Percentiles rank a stretch among this genome's conserved stretches.
phyloP scores from a whole-genome alignment of 2,797 vertebrate genomes.

The Oophaga sylvatica region DNA sequence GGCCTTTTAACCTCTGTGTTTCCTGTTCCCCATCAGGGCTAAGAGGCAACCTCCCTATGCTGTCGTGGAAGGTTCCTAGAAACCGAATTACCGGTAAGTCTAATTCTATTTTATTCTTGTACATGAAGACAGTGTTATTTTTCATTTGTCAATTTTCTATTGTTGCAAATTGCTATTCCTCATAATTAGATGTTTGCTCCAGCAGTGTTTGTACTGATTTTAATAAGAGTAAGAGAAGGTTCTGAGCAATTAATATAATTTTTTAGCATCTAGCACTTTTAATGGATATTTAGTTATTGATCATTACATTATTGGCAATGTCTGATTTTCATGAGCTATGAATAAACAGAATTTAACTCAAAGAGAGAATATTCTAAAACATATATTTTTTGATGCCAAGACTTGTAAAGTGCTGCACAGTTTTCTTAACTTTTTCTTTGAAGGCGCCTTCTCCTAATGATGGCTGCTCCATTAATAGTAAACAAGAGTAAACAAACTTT shows the following conservation, averaged over 20 bases:
- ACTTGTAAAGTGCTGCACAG: neutral
- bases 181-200: neutral
- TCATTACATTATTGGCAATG: neutral
- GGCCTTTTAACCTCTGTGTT: no score
- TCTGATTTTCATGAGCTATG: neutral
- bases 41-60: no score
- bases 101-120: no score
- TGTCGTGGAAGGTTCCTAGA: no score
- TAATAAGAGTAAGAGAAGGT: neutral
- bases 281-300: neutral
- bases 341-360: constrained; percentile 18
- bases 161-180: neutral
- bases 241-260: neutral
- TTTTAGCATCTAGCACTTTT: neutral
- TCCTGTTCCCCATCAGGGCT: no score
- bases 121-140: neutral
- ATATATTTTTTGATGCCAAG: constrained; percentile 10
- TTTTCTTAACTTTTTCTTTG: constrained; percentile 40
- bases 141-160: neutral
- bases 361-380: neutral
- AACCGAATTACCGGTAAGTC: no score
- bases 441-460: constrained; percentile 24
- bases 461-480: neutral
- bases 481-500: constrained; percentile 41
- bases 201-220: neutral